phyloP scores from a whole-genome alignment of 2,888 invertebrate genomes.

The Platerodrilus igneus region DNA sequence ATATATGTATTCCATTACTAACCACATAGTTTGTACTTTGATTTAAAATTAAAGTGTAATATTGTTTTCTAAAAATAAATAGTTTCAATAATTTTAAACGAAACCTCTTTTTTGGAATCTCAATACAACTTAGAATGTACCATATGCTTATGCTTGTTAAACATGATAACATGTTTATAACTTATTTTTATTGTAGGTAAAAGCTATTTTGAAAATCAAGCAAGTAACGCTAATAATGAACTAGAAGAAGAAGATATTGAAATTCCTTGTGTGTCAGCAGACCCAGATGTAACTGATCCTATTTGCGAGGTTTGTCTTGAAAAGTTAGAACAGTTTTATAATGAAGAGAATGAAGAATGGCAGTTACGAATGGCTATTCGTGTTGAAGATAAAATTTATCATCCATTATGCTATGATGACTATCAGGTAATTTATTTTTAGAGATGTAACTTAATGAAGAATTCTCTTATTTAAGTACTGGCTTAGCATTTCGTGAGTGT shows the following conservation, averaged over 20 bases:
- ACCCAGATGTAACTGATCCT: slow-evolving; percentile 59
- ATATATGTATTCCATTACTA: too few species aligned
- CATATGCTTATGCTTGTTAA: too few species aligned
- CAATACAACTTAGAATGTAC: too few species aligned
- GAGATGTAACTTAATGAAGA: too few species aligned
- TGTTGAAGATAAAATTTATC: slow-evolving; percentile 74
- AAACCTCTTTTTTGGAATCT: too few species aligned
- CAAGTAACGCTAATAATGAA: slow-evolving; percentile 52
- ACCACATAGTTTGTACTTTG: too few species aligned
- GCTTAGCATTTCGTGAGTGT: too few species aligned
- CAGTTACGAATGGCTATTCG: slow-evolving; percentile 79
- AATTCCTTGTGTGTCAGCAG: slow-evolving; percentile 69
- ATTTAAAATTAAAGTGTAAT: too few species aligned
- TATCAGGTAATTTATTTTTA: slow-evolving; percentile 61
- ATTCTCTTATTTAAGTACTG: too few species aligned
- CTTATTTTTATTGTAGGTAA: slow-evolving; percentile 59
- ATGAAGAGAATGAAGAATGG: slow-evolving; percentile 98
- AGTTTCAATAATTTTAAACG: too few species aligned
- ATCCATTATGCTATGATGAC: slow-evolving; percentile 87
- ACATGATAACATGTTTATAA: too few species aligned
- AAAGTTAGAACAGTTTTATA: slow-evolving; percentile 90
- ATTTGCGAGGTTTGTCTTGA: slow-evolving; percentile 89
- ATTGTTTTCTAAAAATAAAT: too few species aligned
- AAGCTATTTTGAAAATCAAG: slow-evolving; percentile 80
- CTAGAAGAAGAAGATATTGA: slow-evolving; percentile 57